Base-by-base conservation (phyloP, 1,140 invertebrate species). In the Gryllus bimaculatus region DNA sequence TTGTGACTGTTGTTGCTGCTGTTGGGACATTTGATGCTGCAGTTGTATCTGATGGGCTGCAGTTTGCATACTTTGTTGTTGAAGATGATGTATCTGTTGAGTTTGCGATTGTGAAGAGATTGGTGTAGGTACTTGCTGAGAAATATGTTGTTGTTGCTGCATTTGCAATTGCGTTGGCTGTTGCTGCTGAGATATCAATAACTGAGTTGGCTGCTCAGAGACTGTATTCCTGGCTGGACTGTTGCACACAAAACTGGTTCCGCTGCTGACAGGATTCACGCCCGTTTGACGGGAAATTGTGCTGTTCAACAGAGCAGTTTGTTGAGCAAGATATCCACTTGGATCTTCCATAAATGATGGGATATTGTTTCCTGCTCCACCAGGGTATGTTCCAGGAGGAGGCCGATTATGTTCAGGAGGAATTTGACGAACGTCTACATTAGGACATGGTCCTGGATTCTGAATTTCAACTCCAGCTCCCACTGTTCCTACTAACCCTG, bases 341-440 rank as follows among this genome's bases (percentile, higher is more conserved):
- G 95, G 94, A 85, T 97, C 95, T 81, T 96, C 95, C 87, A 96
- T 91, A 83, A 96, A 96, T 66, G 92, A 93, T 3, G 91, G 92
- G 84, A 18, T 83, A 84, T 78, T 75, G 81, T 81, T 79, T 75
- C 75, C 80, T 80, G 75, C 81, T 77, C 20, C 79, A 75, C 18
- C 75, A 75, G 75, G 21, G 20, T 78, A 80, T 47, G 26, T 77
- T 79, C 13, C 79, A 47, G 81, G 78, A 73, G 84, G 85, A 80
- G 84, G 84, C 78, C 85, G 84, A 81, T 87, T 86, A 75, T 82
- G 84, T 79, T 85, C 86, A 82, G 83, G 78, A 47, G 84, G 84
- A 83, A 84, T 88, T 83, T 84, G 85, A 79, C 83, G 83, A 75
- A 90, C 86, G 83, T 89, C 89, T 48, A 90, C 85, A 83, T 90